These are phyloP conservation scores for human DNA, from an alignment of 2,113 vertebrate species.

Conservation along the genomic window GRCh38 chr13:42356001-42356500, in stretches of 20 bases:
- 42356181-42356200: neutral
- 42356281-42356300: neutral
- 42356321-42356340: neutral
- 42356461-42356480: neutral
- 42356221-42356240: neutral
- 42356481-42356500: neutral
- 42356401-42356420: neutral
- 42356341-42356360: neutral
- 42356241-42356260: neutral
- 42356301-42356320: neutral
- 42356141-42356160: neutral
- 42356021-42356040: neutral
- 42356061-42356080: neutral
- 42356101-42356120: neutral
- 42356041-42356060: neutral
- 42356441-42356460: neutral
- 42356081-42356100: neutral
- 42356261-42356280: neutral
- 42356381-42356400: neutral
- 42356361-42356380: neutral
- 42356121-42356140: neutral
- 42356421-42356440: neutral
- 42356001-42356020: neutral
- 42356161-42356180: neutral
- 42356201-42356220: accelerated